Percentiles rank a stretch among this genome's conserved stretches.
Evolutionary conservation across 1,140 invertebrate species (phyloP).

Genomic region (Trichonephila clavipes): DNA sequence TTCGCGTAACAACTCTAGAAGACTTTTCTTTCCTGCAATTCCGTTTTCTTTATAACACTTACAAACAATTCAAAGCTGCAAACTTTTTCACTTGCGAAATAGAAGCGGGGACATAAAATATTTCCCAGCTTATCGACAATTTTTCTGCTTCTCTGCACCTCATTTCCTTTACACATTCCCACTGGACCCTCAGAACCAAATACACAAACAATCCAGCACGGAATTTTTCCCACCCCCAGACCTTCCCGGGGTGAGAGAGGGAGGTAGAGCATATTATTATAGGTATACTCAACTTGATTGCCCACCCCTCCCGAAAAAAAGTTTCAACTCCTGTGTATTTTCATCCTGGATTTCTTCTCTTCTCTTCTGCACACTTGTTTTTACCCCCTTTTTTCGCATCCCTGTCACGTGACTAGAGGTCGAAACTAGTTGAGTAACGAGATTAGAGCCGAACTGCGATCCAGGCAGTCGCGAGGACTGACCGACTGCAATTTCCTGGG

Average conservation of each 20-base stretch:
- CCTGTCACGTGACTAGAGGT: constrained; percentile 61
- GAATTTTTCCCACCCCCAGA: constrained; percentile 3
- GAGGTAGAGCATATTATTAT: constrained; percentile 33
- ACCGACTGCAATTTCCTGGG: constrained; percentile 55
- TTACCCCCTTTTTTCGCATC: neutral
- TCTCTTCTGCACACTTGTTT: neutral
- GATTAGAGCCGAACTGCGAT: constrained; percentile 41
- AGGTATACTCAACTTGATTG: constrained; percentile 73
- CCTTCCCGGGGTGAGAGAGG: neutral
- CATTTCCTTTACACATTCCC: constrained; percentile 71
- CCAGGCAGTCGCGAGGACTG: neutral
- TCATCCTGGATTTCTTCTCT: neutral
- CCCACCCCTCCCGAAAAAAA: neutral
- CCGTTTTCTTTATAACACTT: too few relatives aligned
- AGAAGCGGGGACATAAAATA: constrained; percentile 55
- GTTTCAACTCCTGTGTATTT: constrained; percentile 51
- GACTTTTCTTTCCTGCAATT: too few relatives aligned
- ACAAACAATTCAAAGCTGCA: too few relatives aligned
- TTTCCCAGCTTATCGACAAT: constrained; percentile 62
- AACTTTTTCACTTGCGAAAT: too few relatives aligned
- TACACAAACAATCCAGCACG: constrained; percentile 45
- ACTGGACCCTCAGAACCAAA: constrained; percentile 47
- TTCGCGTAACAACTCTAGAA: too few relatives aligned
- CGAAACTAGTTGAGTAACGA: constrained; percentile 63
- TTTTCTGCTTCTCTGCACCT: constrained; percentile 72